Evolutionary conservation across 2,888 invertebrate species (phyloP).

Genomic region (Tachina grossa): DNA sequence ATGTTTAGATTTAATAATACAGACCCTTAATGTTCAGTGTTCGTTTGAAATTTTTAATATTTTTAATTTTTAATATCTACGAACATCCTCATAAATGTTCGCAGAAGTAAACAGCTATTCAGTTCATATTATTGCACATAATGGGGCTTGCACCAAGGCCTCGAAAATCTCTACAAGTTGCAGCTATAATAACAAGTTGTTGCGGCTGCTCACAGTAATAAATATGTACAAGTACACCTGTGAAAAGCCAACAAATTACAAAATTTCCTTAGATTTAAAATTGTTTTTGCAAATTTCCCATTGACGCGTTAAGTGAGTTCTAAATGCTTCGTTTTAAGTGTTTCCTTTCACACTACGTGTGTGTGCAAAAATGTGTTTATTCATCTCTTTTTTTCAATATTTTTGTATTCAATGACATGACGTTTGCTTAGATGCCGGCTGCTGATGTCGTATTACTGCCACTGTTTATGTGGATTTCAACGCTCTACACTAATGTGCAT

Average conservation of each 20-base stretch:
- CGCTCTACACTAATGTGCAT: slow-evolving; percentile 49
- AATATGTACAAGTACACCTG: no score
- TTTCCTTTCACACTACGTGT: slow-evolving; percentile 17
- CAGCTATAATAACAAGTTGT: no score
- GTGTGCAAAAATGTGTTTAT: slow-evolving; percentile 37
- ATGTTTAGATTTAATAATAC: slow-evolving; percentile 31
- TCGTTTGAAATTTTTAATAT: no score
- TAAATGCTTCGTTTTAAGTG: slow-evolving; percentile 1
- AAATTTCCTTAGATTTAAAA: background rate
- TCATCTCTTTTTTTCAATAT: slow-evolving; percentile 5
- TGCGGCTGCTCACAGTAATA: no score
- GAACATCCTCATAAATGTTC: slow-evolving; percentile 4
- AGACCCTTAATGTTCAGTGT: background rate
- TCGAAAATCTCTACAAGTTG: background rate
- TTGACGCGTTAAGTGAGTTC: slow-evolving; percentile 1
- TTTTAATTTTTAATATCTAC: background rate
- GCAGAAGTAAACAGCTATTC: slow-evolving; percentile 7
- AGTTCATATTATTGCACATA: slow-evolving; percentile 3
- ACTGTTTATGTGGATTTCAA: slow-evolving; percentile 47
- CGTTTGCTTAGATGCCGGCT: slow-evolving; percentile 30
- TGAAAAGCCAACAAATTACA: no score
- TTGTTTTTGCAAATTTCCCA: background rate
- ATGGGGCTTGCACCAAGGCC: background rate
- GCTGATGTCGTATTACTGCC: slow-evolving; percentile 14
- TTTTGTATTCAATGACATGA: slow-evolving; percentile 39